A percentile compares a stretch with the other conserved stretches of the same genome.
phyloP scores from a whole-genome alignment of 2,888 invertebrate genomes.

The Aleiodes leptofemur region DNA sequence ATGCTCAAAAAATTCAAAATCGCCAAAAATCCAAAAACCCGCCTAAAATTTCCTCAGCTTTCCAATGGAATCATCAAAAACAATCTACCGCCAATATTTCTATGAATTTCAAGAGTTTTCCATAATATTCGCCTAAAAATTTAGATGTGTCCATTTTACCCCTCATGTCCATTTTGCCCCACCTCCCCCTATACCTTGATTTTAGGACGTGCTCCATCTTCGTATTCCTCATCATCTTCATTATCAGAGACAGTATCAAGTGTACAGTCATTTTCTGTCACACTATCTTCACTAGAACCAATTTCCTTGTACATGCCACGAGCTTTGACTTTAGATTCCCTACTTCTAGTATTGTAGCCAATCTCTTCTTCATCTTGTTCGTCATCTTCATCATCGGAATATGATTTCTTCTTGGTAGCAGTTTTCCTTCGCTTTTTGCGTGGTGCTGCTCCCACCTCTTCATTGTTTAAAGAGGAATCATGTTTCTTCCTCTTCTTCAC shows the following conservation, averaged over 20 bases:
- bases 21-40: too few relatives aligned
- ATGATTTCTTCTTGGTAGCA: constrained; percentile 3
- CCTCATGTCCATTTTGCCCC: too few relatives aligned
- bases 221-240: constrained; percentile 44
- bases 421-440: constrained; percentile 56
- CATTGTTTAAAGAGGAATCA: constrained; percentile 43
- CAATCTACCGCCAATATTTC: too few relatives aligned
- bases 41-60: too few relatives aligned
- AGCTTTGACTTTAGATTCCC: constrained; percentile 40
- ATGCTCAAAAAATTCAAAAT: too few relatives aligned
- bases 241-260: constrained; percentile 21
- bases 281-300: constrained; percentile 36
- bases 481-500: constrained; percentile 26
- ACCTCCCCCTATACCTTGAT: constrained; percentile 41
- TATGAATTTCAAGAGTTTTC: too few relatives aligned
- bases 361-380: constrained; percentile 44
- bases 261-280: constrained; percentile 12
- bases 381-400: constrained; percentile 18
- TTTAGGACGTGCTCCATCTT: constrained; percentile 37
- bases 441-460: constrained; percentile 55
- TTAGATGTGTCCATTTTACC: too few relatives aligned
- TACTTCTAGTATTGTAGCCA: constrained; percentile 65
- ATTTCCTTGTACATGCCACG: constrained; percentile 22
- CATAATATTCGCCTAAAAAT: too few relatives aligned
- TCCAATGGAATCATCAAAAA: too few relatives aligned